Evolutionary conservation across 2,797 vertebrate species (phyloP).

Genomic region (Pagetopsis macropterus): DNA sequence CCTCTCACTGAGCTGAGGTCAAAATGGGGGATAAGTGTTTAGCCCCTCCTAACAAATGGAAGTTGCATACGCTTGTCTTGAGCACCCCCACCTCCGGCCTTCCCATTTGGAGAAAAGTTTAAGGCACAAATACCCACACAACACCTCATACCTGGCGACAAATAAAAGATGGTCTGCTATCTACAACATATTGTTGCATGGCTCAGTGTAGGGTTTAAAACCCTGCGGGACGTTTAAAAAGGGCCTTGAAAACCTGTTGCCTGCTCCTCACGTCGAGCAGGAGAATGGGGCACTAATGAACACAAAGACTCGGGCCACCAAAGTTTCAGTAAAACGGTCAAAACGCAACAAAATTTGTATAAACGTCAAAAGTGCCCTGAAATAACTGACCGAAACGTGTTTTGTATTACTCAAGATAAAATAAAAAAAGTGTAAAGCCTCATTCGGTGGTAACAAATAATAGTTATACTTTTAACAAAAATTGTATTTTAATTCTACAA

Average conservation of each 20-base stretch:
- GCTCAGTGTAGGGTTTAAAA: constrained; percentile 28
- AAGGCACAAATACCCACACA: constrained; percentile 32
- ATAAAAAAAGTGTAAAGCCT: constrained; percentile 1
- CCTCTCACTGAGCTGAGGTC: constrained; percentile 70
- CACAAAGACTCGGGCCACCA: constrained; percentile 68
- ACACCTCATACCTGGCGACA: constrained; percentile 6
- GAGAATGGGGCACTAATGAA: constrained; percentile 48
- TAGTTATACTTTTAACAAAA: constrained; percentile 1
- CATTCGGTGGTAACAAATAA: background rate
- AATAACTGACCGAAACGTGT: rapidly evolving
- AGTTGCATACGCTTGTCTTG: constrained; percentile 68
- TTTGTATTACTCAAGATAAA: background rate
- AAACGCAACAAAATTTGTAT: constrained; percentile 19
- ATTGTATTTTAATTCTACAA: background rate
- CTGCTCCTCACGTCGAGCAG: constrained; percentile 55
- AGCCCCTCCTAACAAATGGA: constrained; percentile 80
- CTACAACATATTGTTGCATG: constrained; percentile 9
- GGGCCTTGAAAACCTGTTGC: constrained; percentile 77
- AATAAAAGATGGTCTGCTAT: background rate
- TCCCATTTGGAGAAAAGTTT: constrained; percentile 52
- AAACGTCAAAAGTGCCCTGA: background rate
- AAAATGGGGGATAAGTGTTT: constrained; percentile 79
- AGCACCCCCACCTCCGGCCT: constrained; percentile 67
- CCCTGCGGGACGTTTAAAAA: constrained; percentile 52
- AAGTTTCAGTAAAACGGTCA: constrained; percentile 53